These are phyloP conservation scores for Nemopilema nomurai DNA, from an alignment of 30 jellyfish, hydroid and myxozoan genomes.

Conservation along the genomic window DNA sequence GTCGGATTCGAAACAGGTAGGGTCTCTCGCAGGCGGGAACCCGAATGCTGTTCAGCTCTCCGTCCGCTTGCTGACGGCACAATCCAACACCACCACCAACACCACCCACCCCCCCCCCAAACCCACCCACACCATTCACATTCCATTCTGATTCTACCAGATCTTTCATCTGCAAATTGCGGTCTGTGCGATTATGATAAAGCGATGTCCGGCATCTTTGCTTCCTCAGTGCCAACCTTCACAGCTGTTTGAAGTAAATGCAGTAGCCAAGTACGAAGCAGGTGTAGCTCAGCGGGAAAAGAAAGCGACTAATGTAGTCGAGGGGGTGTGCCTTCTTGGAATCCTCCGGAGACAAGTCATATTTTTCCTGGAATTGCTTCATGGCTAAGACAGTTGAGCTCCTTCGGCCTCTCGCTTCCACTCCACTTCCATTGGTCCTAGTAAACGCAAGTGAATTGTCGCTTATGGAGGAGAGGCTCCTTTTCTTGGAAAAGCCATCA, in stretches of 20 bases:
- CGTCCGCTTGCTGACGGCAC: too few species aligned
- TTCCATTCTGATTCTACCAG: not conserved
- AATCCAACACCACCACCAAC: too few species aligned
- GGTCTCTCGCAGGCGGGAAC: too few species aligned
- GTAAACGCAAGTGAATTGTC: not conserved
- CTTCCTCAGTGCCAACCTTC: not conserved
- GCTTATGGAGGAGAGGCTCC: not conserved
- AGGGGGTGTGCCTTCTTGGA: conserved; percentile 23
- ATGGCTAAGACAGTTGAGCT: not conserved
- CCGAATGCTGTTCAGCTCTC: too few species aligned
- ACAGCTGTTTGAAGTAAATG: conserved; percentile 1
- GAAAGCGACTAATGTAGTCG: conserved; percentile 30
- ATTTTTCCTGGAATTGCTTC: conserved; percentile 13
- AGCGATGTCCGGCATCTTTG: not conserved
- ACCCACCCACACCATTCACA: not conserved
- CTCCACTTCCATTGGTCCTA: not conserved
- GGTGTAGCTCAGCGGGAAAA: conserved; percentile 24
- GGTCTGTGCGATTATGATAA: not conserved
- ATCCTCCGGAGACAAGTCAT: not conserved
- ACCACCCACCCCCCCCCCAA: not conserved
- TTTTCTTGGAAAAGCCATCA: not conserved
- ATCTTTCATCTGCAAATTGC: too few species aligned
- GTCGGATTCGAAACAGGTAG: too few species aligned
- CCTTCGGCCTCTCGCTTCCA: not conserved
- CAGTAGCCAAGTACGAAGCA: conserved; percentile 17